These are phyloP conservation scores for Pseudopipra pipra DNA, from an alignment of 2,113 vertebrate genomes.

Conservation along the genomic window DNA sequence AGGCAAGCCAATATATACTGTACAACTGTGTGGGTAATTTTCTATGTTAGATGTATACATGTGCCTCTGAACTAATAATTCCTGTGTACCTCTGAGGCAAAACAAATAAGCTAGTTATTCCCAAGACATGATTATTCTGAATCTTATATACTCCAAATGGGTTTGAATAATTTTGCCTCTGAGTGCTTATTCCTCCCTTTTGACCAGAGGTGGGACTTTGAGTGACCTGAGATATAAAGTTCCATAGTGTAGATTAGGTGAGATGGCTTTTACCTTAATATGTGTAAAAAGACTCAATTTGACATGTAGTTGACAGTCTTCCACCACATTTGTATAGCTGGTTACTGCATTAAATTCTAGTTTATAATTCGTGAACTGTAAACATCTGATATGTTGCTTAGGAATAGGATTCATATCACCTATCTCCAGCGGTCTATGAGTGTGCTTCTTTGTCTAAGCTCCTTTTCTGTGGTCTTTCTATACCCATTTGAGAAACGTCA, in stretches of 20 bases:
- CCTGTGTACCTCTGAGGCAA: not conserved
- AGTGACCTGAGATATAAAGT: not conserved
- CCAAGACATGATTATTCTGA: not conserved
- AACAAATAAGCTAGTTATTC: not conserved
- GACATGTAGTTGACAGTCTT: not conserved
- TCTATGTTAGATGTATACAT: not conserved
- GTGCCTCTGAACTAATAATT: not conserved
- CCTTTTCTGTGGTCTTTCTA: not conserved
- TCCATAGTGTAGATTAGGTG: not conserved
- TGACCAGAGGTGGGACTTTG: not conserved
- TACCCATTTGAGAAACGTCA: not conserved
- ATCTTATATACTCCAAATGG: accelerated
- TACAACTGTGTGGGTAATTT: not conserved
- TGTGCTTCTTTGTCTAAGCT: not conserved
- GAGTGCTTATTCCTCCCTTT: not conserved
- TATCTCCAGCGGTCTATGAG: not conserved
- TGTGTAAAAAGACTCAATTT: not conserved
- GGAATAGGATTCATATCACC: not conserved
- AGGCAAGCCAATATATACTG: not conserved
- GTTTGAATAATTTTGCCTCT: not conserved
- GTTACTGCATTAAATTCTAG: not conserved
- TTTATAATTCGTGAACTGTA: not conserved
- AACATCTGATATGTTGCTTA: not conserved
- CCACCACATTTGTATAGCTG: not conserved
- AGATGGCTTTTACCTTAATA: not conserved